Evolutionary conservation across 1,140 invertebrate species (phyloP).

Genomic region (Nasonia vitripennis): DNA sequence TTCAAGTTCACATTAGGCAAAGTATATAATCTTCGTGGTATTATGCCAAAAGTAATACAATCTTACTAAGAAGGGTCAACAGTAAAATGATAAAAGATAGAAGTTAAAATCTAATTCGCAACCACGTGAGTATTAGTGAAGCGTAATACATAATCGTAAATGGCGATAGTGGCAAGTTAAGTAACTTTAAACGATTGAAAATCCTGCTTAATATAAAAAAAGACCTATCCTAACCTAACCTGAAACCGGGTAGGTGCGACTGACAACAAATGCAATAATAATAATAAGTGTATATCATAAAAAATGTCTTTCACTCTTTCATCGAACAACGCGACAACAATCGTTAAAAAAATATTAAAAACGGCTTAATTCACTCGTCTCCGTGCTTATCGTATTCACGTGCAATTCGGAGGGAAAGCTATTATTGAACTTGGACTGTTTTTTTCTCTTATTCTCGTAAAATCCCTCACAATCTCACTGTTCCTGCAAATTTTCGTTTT

Average conservation of each 20-base stretch:
- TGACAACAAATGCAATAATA: slow-evolving; percentile 56
- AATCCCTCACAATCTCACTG: slow-evolving; percentile 37
- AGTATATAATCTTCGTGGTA: background rate
- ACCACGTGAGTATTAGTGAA: slow-evolving; percentile 66
- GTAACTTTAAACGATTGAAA: slow-evolving; percentile 49
- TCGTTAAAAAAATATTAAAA: slow-evolving; percentile 59
- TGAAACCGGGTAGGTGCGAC: slow-evolving; percentile 46
- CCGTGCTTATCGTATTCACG: slow-evolving; percentile 29
- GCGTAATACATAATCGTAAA: slow-evolving; percentile 59
- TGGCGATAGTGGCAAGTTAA: slow-evolving; percentile 53
- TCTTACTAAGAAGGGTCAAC: background rate
- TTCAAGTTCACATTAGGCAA: background rate
- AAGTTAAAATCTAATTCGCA: slow-evolving; percentile 58
- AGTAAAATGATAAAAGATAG: slow-evolving; percentile 48
- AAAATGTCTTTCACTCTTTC: slow-evolving; percentile 19
- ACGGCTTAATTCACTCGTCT: slow-evolving; percentile 48
- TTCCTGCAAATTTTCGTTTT: slow-evolving; percentile 46
- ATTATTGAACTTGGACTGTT: slow-evolving; percentile 33
- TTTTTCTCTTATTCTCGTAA: slow-evolving; percentile 28
- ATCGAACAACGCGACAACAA: slow-evolving; percentile 50
- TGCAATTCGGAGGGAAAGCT: slow-evolving; percentile 31
- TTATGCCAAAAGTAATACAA: too few relatives aligned
- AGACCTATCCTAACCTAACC: slow-evolving; percentile 52
- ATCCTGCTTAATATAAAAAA: slow-evolving; percentile 45
- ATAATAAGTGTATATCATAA: slow-evolving; percentile 24